phyloP scores from a whole-genome alignment of 1,140 invertebrate genomes.

The Bombus waltoni region DNA sequence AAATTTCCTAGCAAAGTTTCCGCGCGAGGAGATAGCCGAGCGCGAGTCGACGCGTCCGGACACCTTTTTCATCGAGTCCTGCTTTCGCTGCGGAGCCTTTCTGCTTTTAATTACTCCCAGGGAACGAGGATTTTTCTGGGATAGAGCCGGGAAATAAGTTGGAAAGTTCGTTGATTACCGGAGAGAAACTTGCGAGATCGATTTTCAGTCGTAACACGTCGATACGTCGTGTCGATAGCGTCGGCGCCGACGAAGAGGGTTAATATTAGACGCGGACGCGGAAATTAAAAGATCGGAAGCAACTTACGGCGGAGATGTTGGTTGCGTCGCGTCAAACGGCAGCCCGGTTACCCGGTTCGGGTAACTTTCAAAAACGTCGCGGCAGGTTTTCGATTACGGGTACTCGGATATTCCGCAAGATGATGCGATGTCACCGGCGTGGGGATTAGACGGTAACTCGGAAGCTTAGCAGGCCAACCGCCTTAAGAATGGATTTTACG shows the following conservation, averaged over 20 bases:
- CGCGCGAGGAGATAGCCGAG: too few species aligned
- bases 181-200: too few species aligned
- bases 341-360: too few species aligned
- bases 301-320: too few species aligned
- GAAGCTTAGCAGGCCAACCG: conserved; percentile 46
- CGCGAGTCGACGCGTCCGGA: background rate
- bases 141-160: too few species aligned
- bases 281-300: too few species aligned
- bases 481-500: conserved; percentile 54
- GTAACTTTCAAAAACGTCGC: background rate
- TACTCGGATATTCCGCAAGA: conserved; percentile 35
- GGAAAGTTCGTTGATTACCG: too few species aligned
- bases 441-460: conserved; percentile 56
- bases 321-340: too few species aligned
- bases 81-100: background rate
- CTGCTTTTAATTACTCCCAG: background rate
- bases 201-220: too few species aligned
- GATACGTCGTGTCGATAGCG: too few species aligned
- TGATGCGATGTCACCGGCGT: background rate
- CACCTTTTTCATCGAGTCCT: background rate
- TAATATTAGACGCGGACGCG: too few species aligned
- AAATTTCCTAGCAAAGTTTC: conserved; percentile 27
- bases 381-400: conserved; percentile 20
- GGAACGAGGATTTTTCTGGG: background rate
- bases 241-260: too few species aligned